phyloP scores from a whole-genome alignment of 2,797 vertebrate species.

The Labeo calbasu region DNA sequence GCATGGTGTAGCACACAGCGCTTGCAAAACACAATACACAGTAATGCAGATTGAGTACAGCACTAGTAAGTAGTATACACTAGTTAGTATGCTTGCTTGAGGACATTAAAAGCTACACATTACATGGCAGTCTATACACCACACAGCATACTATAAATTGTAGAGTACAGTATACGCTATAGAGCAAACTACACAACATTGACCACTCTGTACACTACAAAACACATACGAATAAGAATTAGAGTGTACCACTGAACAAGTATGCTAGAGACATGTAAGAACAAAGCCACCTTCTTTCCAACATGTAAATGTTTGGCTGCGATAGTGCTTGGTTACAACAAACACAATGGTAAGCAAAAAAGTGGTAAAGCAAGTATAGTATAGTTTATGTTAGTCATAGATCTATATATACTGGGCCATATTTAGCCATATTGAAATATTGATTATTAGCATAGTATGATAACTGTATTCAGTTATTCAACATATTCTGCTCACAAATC shows the following conservation, averaged over 20 bases:
- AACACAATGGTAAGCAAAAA: not conserved
- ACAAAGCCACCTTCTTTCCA: not conserved
- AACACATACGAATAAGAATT: not conserved
- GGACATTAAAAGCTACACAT: not conserved
- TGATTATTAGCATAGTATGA: not conserved
- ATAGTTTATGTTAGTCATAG: not conserved
- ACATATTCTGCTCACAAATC: not conserved
- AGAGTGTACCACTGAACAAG: not conserved
- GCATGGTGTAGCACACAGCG: not conserved
- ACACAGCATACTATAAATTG: constrained; percentile 3
- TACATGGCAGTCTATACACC: not conserved
- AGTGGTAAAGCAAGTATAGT: not conserved
- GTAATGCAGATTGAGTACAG: not conserved
- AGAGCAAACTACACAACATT: constrained; percentile 16
- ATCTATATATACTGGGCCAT: too few relatives aligned
- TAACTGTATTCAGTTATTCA: not conserved
- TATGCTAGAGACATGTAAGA: not conserved
- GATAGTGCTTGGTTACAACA: constrained; percentile 2
- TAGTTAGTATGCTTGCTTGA: constrained; percentile 3
- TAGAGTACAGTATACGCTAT: not conserved
- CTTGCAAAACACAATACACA: constrained; percentile 17
- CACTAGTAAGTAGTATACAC: not conserved
- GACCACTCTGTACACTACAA: not conserved
- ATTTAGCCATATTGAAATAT: not conserved
- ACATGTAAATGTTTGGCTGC: not conserved